A percentile compares a stretch with the other conserved stretches of the same genome.
Conservation (phyloP, 2,888 invertebrate species). For the Achlya flavicornis region DNA sequence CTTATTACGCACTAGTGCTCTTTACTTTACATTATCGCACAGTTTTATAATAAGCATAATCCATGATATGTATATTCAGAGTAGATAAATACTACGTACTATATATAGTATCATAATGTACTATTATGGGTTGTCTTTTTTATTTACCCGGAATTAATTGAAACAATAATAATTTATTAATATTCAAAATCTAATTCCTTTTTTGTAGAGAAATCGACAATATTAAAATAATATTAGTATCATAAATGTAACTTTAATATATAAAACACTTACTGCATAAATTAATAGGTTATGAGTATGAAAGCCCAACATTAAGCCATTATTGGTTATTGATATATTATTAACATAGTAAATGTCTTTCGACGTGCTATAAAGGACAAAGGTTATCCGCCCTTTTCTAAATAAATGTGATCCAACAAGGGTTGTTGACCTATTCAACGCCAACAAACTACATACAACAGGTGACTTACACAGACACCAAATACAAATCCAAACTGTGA, state of each 20-base stretch:
- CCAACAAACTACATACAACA: background rate
- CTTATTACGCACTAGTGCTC: too few relatives aligned
- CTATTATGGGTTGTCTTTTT: background rate
- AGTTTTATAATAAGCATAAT: too few relatives aligned
- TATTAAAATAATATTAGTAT: background rate
- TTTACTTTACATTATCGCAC: too few relatives aligned
- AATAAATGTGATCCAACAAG: background rate
- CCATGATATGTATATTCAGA: too few relatives aligned
- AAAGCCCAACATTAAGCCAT: background rate
- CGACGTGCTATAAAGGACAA: background rate
- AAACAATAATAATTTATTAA: too few relatives aligned
- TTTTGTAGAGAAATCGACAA: background rate
- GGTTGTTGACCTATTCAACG: background rate
- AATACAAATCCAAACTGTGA: background rate
- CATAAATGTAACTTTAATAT: background rate
- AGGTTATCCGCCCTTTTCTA: conserved; percentile 2
- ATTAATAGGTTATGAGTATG: background rate
- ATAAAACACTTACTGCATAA: background rate
- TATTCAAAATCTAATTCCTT: background rate
- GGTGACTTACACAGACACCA: background rate
- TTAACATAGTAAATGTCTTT: background rate
- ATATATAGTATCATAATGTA: too few relatives aligned
- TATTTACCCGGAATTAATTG: too few relatives aligned
- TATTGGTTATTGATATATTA: background rate
- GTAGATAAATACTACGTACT: too few relatives aligned